Evolutionary conservation across 2,113 vertebrate genomes (phyloP).

Genomic region (Scomber colias): DNA sequence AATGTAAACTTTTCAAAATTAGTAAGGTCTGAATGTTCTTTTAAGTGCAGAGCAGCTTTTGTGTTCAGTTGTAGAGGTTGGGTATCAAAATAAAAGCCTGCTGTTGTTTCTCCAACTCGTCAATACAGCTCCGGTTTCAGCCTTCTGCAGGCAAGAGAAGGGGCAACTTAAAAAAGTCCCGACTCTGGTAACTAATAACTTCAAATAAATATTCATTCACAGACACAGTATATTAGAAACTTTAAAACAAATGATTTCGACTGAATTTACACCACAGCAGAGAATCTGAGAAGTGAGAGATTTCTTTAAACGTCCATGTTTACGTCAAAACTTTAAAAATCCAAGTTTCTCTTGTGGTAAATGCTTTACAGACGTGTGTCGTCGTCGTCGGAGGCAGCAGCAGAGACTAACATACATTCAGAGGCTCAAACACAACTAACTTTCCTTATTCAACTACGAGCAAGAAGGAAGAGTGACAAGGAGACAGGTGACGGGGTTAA

Average conservation of each 20-base stretch:
- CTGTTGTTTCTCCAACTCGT: not conserved
- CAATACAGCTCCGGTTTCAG: not conserved
- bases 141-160: not conserved
- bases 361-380: conserved; percentile 1
- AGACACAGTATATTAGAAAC: conserved; percentile 45
- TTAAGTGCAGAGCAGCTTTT: conserved; percentile 10
- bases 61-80: not conserved
- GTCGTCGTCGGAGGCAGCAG: conserved; percentile 11
- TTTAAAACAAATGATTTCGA: conserved; percentile 40
- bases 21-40: not conserved
- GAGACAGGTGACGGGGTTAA: conserved; percentile 38
- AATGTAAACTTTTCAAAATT: conserved; percentile 7
- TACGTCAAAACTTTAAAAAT: not conserved
- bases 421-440: conserved; percentile 1
- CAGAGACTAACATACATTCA: not conserved
- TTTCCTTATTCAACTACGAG: not conserved
- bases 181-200: conserved; percentile 35
- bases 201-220: conserved; percentile 67
- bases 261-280: conserved; percentile 39
- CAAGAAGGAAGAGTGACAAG: not conserved
- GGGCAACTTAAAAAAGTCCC: conserved; percentile 1
- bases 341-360: not conserved
- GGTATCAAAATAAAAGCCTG: conserved; percentile 25
- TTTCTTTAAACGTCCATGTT: not conserved
- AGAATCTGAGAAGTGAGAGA: conserved; percentile 17